A percentile compares a stretch with the other conserved stretches of the same genome.
Evolutionary conservation across 2,113 vertebrate species (phyloP).

Genomic region (Laticauda laticaudata): DNA sequence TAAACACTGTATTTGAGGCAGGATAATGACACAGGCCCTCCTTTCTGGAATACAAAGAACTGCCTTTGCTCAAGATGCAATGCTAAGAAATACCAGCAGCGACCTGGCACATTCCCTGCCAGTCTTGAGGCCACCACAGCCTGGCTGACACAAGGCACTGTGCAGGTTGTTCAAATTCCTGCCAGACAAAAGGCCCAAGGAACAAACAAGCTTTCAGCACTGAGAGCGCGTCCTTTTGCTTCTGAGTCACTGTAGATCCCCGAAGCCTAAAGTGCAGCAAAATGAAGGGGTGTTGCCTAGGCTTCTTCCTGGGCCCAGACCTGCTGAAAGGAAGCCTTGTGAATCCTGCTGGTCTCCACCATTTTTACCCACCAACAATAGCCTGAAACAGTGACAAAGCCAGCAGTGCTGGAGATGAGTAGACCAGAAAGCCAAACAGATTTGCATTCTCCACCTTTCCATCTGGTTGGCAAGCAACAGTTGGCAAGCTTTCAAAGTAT

Average conservation of each 20-base stretch:
- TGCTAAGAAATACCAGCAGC: not conserved
- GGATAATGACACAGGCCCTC: not conserved
- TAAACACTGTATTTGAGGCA: not conserved
- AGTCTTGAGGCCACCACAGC: not conserved
- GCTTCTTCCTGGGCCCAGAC: conserved; percentile 50
- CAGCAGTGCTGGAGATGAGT: not conserved
- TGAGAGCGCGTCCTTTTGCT: conserved; percentile 37
- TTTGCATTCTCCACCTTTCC: not conserved
- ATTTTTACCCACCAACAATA: not conserved
- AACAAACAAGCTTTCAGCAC: not conserved
- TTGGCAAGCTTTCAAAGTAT: not conserved
- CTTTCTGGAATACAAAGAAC: not conserved
- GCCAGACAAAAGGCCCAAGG: not conserved
- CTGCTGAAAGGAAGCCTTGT: conserved; percentile 1
- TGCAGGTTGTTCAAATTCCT: not conserved
- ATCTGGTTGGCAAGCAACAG: not conserved
- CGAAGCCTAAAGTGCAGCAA: conserved; percentile 32
- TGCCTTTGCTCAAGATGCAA: not conserved
- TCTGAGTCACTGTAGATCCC: conserved; percentile 46
- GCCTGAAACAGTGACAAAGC: not conserved
- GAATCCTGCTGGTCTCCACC: not conserved
- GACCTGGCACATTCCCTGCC: not conserved
- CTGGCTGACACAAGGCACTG: not conserved
- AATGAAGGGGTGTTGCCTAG: conserved; percentile 43
- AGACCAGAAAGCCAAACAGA: not conserved